A percentile compares a stretch with the other conserved stretches of the same genome.
Evolutionary conservation across 2,797 vertebrate genomes (phyloP).

Genomic region (Simalia tracyae): DNA sequence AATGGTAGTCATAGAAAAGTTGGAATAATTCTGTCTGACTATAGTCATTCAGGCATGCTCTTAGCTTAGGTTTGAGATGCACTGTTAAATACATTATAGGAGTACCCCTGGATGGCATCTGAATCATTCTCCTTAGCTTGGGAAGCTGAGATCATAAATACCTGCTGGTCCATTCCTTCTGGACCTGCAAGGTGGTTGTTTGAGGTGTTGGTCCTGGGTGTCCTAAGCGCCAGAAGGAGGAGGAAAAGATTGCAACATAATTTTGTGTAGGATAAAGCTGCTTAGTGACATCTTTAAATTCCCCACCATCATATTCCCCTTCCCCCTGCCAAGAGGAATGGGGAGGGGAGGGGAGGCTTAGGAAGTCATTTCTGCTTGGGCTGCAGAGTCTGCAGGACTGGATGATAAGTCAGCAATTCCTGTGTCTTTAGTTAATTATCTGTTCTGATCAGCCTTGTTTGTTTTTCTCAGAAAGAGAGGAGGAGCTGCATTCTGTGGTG

Average conservation of each 20-base stretch:
- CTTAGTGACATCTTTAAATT: not conserved
- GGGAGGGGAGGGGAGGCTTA: not conserved
- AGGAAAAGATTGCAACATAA: not conserved
- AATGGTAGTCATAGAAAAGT: not conserved
- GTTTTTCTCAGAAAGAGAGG: not conserved
- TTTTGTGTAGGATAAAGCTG: not conserved
- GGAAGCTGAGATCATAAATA: not conserved
- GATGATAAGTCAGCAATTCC: not conserved
- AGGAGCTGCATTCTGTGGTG: not conserved
- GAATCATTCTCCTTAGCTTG: not conserved
- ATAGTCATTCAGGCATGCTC: not conserved
- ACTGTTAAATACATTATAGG: not conserved
- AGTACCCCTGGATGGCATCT: not conserved
- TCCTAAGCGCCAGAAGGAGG: not conserved
- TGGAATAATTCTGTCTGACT: no score
- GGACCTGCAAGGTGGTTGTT: no score
- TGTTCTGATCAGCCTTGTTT: not conserved
- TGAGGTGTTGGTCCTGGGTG: not conserved
- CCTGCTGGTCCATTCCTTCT: not conserved
- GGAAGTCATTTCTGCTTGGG: not conserved
- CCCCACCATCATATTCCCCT: no score
- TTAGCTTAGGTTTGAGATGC: not conserved
- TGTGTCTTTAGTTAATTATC: rapidly evolving
- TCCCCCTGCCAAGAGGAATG: rapidly evolving
- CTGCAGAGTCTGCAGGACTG: conserved; percentile 1